Percentiles rank a stretch among this genome's conserved stretches.
Evolutionary conservation across 1,140 invertebrate genomes (phyloP).

Genomic region (Trinorchestia longiramus): DNA sequence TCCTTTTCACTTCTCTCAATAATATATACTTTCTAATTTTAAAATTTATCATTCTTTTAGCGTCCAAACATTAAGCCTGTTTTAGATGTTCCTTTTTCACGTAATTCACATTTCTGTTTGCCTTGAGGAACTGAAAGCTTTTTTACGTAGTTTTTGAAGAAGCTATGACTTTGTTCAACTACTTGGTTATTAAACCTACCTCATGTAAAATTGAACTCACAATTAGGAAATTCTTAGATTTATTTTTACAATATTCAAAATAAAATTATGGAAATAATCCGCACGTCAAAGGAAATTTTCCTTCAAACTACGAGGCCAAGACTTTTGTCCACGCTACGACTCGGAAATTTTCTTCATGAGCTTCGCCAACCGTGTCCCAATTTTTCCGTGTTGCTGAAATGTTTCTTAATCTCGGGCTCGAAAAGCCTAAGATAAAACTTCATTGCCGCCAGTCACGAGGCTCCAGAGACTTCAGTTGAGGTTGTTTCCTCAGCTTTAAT

Average conservation of each 20-base stretch:
- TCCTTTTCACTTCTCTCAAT: not conserved
- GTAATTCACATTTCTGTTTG: not conserved
- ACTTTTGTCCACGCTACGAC: not conserved
- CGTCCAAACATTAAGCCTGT: too few species aligned
- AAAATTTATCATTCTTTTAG: not conserved
- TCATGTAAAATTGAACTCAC: not conserved
- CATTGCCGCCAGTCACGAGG: not conserved
- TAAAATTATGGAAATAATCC: not conserved
- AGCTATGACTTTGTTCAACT: not conserved
- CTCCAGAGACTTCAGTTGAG: not conserved
- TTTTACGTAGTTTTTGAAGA: not conserved
- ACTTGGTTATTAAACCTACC: not conserved
- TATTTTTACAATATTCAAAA: not conserved
- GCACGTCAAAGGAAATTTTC: not conserved
- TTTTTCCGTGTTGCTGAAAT: not conserved
- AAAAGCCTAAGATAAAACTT: not conserved
- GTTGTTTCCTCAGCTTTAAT: not conserved
- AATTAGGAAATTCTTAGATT: not conserved
- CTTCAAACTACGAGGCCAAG: not conserved
- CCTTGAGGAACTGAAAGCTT: not conserved
- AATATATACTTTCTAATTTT: too few species aligned
- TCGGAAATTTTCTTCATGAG: not conserved
- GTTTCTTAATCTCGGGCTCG: not conserved
- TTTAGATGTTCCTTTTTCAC: not conserved
- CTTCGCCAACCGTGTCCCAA: not conserved